Evolutionary conservation across 1,140 invertebrate species (phyloP).

Genomic region (Triops longicaudatus): DNA sequence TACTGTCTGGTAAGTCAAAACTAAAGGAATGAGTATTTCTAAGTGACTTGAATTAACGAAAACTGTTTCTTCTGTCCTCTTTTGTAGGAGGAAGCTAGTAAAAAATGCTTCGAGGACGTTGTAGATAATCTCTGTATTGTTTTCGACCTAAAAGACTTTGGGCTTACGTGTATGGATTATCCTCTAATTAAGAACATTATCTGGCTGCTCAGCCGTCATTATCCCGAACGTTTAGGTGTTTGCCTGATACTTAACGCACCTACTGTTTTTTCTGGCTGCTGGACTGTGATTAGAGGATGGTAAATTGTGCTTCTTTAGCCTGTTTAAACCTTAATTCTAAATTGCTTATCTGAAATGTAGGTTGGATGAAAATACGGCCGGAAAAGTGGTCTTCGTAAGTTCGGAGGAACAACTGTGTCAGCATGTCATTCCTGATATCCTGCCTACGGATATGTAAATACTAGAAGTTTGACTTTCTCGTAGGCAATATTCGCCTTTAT

Average conservation of each 20-base stretch:
- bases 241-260: constrained; percentile 63
- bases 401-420: constrained; percentile 58
- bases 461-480: background rate
- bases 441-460: constrained; percentile 55
- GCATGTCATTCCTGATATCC: constrained; percentile 63
- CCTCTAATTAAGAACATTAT: constrained; percentile 65
- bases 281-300: constrained; percentile 62
- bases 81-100: constrained; percentile 58
- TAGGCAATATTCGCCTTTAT: background rate
- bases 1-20: constrained; percentile 52
- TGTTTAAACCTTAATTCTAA: constrained; percentile 23
- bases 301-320: constrained; percentile 37
- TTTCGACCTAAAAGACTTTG: constrained; percentile 63
- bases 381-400: constrained; percentile 60
- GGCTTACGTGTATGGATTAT: constrained; percentile 63
- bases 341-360: constrained; percentile 40
- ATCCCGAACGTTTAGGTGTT: constrained; percentile 63
- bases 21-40: background rate
- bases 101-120: constrained; percentile 65
- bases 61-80: constrained; percentile 16
- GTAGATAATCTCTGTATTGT: constrained; percentile 67
- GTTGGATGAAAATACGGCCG: constrained; percentile 63
- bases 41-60: background rate
- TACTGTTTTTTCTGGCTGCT: constrained; percentile 59
- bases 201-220: constrained; percentile 61